These are phyloP conservation scores for Chloroceryle inda DNA, from an alignment of 2,797 vertebrate species.

Conservation along the genomic window DNA sequence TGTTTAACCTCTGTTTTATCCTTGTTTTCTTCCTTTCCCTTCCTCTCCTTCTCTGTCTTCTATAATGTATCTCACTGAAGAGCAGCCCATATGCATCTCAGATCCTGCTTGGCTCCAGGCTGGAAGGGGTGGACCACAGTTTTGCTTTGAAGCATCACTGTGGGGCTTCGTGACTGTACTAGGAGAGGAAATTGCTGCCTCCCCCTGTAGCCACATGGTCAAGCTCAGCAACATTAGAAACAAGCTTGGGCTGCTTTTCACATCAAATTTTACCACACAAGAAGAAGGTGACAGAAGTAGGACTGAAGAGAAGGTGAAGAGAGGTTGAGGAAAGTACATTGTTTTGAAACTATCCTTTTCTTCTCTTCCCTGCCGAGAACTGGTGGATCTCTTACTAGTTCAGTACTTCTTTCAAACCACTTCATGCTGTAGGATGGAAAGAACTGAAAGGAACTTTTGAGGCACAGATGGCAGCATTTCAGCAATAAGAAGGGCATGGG, in stretches of 20 bases:
- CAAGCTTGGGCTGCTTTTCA: not conserved
- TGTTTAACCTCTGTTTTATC: not conserved
- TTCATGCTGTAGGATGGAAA: not conserved
- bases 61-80: not conserved
- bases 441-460: not conserved
- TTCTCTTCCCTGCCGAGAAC: accelerated
- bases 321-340: not conserved
- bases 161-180: not conserved
- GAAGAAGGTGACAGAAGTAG: conserved; percentile 17
- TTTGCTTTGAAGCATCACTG: conserved; percentile 48
- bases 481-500: not conserved
- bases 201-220: conserved; percentile 6
- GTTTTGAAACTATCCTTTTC: not conserved
- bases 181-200: conserved; percentile 58
- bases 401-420: not conserved
- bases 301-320: not conserved
- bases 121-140: not conserved
- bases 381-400: not conserved
- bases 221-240: conserved; percentile 1
- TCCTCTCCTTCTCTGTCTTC: not conserved
- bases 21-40: not conserved
- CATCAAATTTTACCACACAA: conserved; percentile 38
- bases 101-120: conserved; percentile 4
- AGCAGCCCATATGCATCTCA: conserved; percentile 40
- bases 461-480: not conserved